Base-by-base conservation (phyloP, 2,888 invertebrate genomes). In the Rhogogaster chlorosoma region DNA sequence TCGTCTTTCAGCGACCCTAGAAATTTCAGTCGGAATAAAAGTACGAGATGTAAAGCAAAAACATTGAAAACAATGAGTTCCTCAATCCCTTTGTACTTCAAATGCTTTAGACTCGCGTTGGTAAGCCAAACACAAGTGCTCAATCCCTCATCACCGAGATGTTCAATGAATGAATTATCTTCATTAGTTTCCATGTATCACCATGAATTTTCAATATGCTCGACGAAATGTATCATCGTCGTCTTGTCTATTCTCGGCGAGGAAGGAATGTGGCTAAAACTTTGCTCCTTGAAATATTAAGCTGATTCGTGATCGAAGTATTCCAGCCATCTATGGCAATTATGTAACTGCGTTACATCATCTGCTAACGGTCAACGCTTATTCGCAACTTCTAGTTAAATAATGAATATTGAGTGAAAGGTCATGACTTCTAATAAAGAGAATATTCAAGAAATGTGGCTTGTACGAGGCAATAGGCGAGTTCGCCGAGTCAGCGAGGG, bases 381-480 rank as follows among this genome's bases (percentile, higher is more conserved):
- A 26, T 53, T 77, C 29, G 15, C 26, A 22, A 77, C 53, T 53
- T 29, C 15, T 2, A 77, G 53, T 15, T 26, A 5, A 53, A 53
- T 77, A 77, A 29, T 9, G 32, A 49, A 53, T 53, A 26, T 22
- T n/a, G 53, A 32, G 61, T 3, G n/a, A 6, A 61, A 61, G n/a
- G 26, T 61, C 38, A 61, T 61, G 61, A 22, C 61, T 80, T 61
- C 36, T 80, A 61, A 80, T 80, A 80, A 61, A 80, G 80, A 36
- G 80, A 38, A 61, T 61, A 80, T 80, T 36, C 80, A 38, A 80
- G 80, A 80, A 80, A 80, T 61, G 80, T 80, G 36, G 53, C 32
- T 78, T 57, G 29, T n/a, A 61, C 36, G 80, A 61, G 61, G 38
- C 49, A 80, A 61, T 61, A 7, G 38, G 26, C 36, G 38, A 36